These are phyloP conservation scores for Hippocampus guttulatus DNA, from an alignment of 2,113 vertebrate genomes.

Conservation along the genomic window DNA sequence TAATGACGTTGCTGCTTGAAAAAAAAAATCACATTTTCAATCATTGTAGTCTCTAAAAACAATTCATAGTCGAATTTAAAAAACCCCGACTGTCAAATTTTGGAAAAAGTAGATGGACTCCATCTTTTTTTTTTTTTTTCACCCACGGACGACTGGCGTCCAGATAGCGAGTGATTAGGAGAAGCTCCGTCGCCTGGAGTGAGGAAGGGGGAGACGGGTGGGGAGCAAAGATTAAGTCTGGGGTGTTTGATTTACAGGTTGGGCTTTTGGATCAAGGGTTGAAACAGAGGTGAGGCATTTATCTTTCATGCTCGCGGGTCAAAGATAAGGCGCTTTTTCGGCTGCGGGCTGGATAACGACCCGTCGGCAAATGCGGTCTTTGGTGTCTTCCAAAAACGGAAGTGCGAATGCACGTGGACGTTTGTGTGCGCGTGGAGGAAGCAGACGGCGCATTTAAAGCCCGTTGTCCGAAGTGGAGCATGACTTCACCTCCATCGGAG, in stretches of 20 bases:
- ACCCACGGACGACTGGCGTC: background rate
- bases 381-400: too few relatives aligned
- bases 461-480: slow-evolving; percentile 48
- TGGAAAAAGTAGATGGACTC: too few relatives aligned
- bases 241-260: background rate
- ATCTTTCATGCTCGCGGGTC: background rate
- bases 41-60: too few relatives aligned
- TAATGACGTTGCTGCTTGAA: too few relatives aligned
- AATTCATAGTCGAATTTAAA: too few relatives aligned
- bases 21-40: too few relatives aligned
- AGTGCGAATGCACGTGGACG: slow-evolving; percentile 6
- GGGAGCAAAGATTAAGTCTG: slow-evolving; percentile 2
- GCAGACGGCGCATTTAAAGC: slow-evolving; percentile 51
- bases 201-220: too few relatives aligned
- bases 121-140: too few relatives aligned
- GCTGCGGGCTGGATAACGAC: background rate
- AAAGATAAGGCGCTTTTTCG: background rate
- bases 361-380: background rate
- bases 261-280: background rate
- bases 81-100: too few relatives aligned
- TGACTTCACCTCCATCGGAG: slow-evolving; percentile 50
- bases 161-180: background rate
- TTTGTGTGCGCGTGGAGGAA: slow-evolving; percentile 5
- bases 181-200: background rate
- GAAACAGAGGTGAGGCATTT: slow-evolving; percentile 1